These are phyloP conservation scores for Alentia gelatinosa DNA, from an alignment of 2,888 invertebrate genomes.

Conservation along the genomic window DNA sequence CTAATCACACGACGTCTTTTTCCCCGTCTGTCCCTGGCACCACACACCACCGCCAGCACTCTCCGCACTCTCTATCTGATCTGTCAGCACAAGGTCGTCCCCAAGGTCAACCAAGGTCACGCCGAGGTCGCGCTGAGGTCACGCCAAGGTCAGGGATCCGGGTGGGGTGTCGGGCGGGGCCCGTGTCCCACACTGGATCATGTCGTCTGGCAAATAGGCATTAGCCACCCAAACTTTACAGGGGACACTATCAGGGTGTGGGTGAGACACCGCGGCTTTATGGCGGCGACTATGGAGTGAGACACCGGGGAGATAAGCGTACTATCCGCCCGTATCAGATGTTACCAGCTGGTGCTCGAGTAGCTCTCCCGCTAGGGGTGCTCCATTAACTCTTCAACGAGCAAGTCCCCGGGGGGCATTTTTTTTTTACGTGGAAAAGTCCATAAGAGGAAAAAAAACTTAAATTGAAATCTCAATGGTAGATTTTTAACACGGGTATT, in stretches of 20 bases:
- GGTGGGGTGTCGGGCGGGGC: background rate
- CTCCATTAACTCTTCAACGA: background rate
- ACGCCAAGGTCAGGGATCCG: background rate
- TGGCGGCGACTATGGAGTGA: conserved; percentile 45
- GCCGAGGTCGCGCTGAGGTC: conserved; percentile 4
- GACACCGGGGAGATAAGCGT: conserved; percentile 31
- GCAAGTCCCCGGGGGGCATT: background rate
- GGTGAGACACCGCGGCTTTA: conserved; percentile 28
- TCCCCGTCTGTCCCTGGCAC: background rate
- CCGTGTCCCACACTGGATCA: conserved; percentile 16
- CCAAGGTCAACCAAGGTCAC: background rate
- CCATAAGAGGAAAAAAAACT: too few species aligned
- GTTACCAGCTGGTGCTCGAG: conserved; percentile 38
- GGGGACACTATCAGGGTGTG: conserved; percentile 34
- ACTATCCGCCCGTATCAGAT: conserved; percentile 17
- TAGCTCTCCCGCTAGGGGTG: background rate
- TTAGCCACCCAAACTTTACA: conserved; percentile 46
- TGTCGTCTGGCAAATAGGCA: conserved; percentile 43
- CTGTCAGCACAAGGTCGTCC: background rate
- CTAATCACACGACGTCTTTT: conserved; percentile 24
- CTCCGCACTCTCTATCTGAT: conserved; percentile 40
- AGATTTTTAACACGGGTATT: background rate
- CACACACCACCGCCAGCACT: background rate
- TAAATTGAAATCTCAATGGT: background rate
- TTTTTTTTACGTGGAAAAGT: background rate